Conservation (phyloP, 2,113 vertebrate genomes). For the Rhegmatorhina hoffmannsi region DNA sequence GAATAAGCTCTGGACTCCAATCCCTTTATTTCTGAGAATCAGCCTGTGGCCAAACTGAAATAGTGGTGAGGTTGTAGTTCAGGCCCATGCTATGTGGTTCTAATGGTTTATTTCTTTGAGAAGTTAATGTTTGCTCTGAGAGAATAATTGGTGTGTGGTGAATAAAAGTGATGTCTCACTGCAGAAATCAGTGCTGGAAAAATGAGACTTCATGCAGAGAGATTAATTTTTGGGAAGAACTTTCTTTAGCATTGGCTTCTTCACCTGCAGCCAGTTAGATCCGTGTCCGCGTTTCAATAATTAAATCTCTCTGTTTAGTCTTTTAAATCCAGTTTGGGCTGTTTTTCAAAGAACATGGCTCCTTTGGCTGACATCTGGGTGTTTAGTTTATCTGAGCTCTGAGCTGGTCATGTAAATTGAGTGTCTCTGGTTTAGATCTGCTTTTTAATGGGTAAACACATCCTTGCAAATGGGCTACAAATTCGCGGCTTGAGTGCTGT, state of each 20-base stretch:
- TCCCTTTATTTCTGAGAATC: not conserved
- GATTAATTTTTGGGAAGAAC: not conserved
- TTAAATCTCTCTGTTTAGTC: not conserved
- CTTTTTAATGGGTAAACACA: not conserved
- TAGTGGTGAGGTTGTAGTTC: not conserved
- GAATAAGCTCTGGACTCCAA: not conserved
- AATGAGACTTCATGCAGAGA: not conserved
- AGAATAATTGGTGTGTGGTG: not conserved
- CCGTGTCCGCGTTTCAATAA: not conserved
- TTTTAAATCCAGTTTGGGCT: not conserved
- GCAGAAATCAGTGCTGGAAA: not conserved
- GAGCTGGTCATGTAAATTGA: not conserved
- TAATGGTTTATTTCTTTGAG: not conserved
- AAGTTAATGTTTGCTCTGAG: not conserved
- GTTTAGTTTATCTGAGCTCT: not conserved
- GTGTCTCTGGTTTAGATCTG: constrained; percentile 13
- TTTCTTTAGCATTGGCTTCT: not conserved
- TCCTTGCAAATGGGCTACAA: not conserved
- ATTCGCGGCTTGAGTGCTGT: not conserved
- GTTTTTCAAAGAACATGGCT: not conserved
- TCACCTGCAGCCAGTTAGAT: not conserved
- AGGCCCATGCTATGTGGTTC: not conserved
- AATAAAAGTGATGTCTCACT: not conserved
- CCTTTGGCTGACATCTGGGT: not conserved
- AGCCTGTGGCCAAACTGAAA: not conserved